Percentiles rank a stretch among this genome's conserved stretches.
These are phyloP conservation scores for Syngnathus acus DNA, from an alignment of 2,797 vertebrate species.

Conservation along the genomic window DNA sequence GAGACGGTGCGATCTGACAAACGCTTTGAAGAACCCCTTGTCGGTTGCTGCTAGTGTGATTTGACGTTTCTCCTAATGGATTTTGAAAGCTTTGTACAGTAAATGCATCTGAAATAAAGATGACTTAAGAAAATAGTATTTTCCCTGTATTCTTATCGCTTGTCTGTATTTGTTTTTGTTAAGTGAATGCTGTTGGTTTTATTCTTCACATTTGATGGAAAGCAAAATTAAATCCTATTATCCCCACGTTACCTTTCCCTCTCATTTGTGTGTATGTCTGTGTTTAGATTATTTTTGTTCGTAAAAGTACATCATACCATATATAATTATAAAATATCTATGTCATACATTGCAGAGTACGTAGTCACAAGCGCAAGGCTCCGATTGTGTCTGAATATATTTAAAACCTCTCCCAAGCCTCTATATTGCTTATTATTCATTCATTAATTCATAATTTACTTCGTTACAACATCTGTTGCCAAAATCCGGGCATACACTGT, in stretches of 20 bases:
- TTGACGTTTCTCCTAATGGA: constrained; percentile 18
- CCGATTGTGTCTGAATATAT: too few species aligned
- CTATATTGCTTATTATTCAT: too few species aligned
- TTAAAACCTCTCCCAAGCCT: too few species aligned
- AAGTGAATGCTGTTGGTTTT: neutral
- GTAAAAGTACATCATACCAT: neutral
- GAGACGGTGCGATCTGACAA: constrained; percentile 2
- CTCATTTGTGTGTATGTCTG: neutral
- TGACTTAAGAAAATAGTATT: constrained; percentile 15
- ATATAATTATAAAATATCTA: neutral
- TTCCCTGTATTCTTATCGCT: constrained; percentile 6
- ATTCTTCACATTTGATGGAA: neutral
- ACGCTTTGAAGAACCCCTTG: constrained; percentile 7
- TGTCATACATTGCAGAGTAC: neutral
- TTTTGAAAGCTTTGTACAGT: constrained; percentile 12
- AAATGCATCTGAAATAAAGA: constrained; percentile 16
- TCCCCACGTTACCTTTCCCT: neutral
- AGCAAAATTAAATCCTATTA: neutral
- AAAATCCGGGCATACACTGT: too few species aligned
- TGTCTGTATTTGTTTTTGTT: neutral
- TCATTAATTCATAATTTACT: too few species aligned
- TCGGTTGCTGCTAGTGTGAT: constrained; percentile 7
- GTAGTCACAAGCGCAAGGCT: neutral
- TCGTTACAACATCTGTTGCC: too few species aligned
- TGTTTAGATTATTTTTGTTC: neutral